Percentiles rank a stretch among this genome's conserved stretches.
phyloP scores from a whole-genome alignment of 64 coral and sea anemone genomes.

The Actinia equina region DNA sequence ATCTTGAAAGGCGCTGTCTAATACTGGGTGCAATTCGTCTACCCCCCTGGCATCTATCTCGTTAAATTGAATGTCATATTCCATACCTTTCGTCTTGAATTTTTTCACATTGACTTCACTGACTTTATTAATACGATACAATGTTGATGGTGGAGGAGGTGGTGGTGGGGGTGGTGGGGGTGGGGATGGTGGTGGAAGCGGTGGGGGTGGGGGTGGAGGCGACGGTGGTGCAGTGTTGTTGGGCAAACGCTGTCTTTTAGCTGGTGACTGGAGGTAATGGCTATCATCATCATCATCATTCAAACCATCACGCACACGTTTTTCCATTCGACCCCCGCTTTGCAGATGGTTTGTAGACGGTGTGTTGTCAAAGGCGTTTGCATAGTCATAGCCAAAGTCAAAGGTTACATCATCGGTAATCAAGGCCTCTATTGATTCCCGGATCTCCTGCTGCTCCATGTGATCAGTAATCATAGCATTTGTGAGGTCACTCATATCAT shows the following conservation, averaged over 20 bases:
- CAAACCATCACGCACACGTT: background rate
- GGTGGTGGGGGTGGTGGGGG: background rate
- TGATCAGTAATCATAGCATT: background rate
- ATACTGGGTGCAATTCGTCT: background rate
- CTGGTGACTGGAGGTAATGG: background rate
- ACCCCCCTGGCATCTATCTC: background rate
- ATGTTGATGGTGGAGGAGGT: no score
- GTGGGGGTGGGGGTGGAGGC: background rate
- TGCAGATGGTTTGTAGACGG: background rate
- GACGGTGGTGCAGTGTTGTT: background rate
- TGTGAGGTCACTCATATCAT: no score
- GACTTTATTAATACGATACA: background rate
- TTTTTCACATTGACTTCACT: background rate
- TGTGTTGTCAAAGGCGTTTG: background rate
- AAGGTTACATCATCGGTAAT: background rate
- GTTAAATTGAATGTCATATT: background rate
- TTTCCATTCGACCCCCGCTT: background rate
- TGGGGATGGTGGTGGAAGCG: background rate
- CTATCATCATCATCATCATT: background rate
- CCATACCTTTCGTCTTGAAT: conserved; percentile 1
- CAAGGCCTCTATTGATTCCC: background rate
- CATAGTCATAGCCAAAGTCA: background rate
- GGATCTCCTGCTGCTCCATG: background rate
- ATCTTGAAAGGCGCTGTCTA: background rate
- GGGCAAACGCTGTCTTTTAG: background rate